Base-by-base conservation (phyloP, 2,888 invertebrate species). In the Octonoba sinensis region DNA sequence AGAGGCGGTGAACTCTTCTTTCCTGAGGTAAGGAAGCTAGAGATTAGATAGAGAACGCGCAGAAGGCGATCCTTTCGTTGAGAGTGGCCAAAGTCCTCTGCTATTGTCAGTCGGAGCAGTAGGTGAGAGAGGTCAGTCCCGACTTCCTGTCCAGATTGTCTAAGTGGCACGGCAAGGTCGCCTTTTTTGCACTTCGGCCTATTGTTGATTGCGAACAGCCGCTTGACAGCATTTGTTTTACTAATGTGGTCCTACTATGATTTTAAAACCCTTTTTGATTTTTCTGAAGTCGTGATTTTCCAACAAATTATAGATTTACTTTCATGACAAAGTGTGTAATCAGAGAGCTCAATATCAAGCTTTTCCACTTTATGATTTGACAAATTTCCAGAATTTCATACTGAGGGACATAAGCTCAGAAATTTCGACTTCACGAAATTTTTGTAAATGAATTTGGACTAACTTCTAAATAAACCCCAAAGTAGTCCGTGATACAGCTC, bases 111-210 rank as follows among this genome's bases (percentile, higher is more conserved):
- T 46, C 22, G 66, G 20, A 13, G 67, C 59, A 59, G 59, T 49
- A 73, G 73, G 79, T 81, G 67, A 81, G 69, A 62, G 73, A 81
- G 79, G 79, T 81, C 79, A 81, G 66, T 65, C 69, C 62, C 60
- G 44, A 73, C 73, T 81, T 81, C 79, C 79, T 81, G 79, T 81
- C 79, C 79, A 62, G 76, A 69, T 60, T 62, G 69, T 59, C 75
- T 56, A 66, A 79, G 78, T 72, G 72, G 78, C 66, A 79, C 62
- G 60, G 77, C 77, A 77, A 77, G 77, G 77, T 77, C 77, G 77
- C 64, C 70, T 73, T 73, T 64, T 73, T 73, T 73, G 73, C 73
- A 65, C 72, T 72, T 67, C 22, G 24, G 24, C 56, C 69, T 27
- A 73, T 73, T 73, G 73, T 73, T 73, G 57, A 46, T 44, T 36